Percentiles rank a stretch among this genome's conserved stretches.
phyloP scores from a whole-genome alignment of 2,113 vertebrate genomes.

The Entelurus aequoreus region DNA sequence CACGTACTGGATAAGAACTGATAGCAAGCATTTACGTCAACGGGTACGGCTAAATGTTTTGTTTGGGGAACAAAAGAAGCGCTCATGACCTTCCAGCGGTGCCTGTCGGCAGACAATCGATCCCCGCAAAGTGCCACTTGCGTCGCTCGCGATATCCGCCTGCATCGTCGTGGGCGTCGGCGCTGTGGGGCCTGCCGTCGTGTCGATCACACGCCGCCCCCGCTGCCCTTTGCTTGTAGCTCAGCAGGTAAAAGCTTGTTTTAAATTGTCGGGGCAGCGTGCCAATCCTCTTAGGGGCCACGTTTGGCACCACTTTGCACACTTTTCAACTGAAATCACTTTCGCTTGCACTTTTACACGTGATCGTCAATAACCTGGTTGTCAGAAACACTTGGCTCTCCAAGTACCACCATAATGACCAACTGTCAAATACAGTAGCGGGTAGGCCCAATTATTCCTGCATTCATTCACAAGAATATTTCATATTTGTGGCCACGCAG shows the following conservation, averaged over 20 bases:
- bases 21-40: constrained; percentile 36
- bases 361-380: no score
- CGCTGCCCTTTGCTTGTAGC: constrained; percentile 39
- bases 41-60: constrained; percentile 37
- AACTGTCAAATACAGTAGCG: no score
- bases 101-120: neutral
- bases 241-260: constrained; percentile 54
- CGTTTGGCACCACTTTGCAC: no score
- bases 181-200: constrained; percentile 22
- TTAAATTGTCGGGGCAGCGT: constrained; percentile 50
- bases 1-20: constrained; percentile 21
- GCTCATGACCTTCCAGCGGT: constrained; percentile 9
- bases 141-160: constrained; percentile 35
- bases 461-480: no score
- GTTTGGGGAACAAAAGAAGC: constrained; percentile 15
- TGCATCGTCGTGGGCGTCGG: constrained; percentile 14
- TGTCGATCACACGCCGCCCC: constrained; percentile 33
- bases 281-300: constrained; percentile 64
- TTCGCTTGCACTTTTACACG: no score
- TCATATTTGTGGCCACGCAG: no score
- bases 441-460: no score
- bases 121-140: constrained; percentile 2
- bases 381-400: no score
- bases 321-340: no score
- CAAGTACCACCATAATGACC: no score